Evolutionary conservation across 2,888 invertebrate genomes (phyloP).

Genomic region (Cactoblastis cactorum): DNA sequence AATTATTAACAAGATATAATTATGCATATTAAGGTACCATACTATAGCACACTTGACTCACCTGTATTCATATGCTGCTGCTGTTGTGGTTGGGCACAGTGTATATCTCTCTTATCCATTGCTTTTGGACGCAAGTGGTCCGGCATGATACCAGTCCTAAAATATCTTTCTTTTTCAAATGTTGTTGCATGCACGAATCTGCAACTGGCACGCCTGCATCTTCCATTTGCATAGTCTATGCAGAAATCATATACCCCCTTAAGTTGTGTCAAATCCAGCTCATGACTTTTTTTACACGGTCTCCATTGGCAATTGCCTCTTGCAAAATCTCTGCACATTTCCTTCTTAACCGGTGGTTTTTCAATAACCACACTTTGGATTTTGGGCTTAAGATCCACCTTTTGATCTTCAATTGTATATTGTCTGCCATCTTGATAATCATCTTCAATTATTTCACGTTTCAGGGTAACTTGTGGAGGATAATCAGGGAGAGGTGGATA

Average conservation of each 20-base stretch:
- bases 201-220: conserved; percentile 37
- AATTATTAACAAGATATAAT: too few species aligned
- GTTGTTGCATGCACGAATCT: conserved; percentile 24
- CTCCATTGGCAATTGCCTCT: conserved; percentile 51
- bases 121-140: conserved; percentile 25
- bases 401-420: background rate
- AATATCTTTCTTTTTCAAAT: conserved; percentile 23
- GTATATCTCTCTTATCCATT: conserved; percentile 25
- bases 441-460: conserved; percentile 40
- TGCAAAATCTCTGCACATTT: conserved; percentile 53
- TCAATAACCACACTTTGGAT: background rate
- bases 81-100: background rate
- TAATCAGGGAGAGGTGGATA: conserved; percentile 44
- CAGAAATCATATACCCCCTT: conserved; percentile 54
- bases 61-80: background rate
- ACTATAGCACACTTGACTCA: background rate
- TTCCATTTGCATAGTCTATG: conserved; percentile 49
- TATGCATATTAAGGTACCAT: too few species aligned
- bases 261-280: conserved; percentile 45
- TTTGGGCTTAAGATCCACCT: background rate
- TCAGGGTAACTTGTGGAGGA: conserved; percentile 28
- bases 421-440: conserved; percentile 22
- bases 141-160: conserved; percentile 33
- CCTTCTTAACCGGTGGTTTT: background rate
- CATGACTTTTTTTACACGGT: conserved; percentile 47